phyloP scores from a whole-genome alignment of 2,888 invertebrate genomes.

The Tipula helvola region DNA sequence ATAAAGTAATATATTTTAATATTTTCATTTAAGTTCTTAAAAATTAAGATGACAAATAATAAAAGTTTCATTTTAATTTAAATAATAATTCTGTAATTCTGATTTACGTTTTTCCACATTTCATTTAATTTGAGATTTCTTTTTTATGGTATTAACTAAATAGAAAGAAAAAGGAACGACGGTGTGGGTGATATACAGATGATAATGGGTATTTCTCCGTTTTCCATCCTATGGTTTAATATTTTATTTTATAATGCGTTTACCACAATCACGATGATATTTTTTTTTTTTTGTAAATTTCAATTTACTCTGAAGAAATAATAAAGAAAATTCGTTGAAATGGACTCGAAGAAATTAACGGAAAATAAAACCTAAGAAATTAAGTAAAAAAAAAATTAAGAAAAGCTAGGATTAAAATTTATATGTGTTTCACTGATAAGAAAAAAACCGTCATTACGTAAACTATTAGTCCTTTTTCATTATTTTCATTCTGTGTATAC shows the following conservation, averaged over 20 bases:
- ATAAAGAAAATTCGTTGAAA: neutral
- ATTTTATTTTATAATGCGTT: neutral
- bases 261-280: slow-evolving; percentile 1
- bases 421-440: neutral
- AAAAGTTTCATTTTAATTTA: neutral
- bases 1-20: neutral
- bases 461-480: neutral
- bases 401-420: neutral
- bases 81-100: slow-evolving; percentile 4
- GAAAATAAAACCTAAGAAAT: neutral
- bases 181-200: neutral
- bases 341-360: neutral
- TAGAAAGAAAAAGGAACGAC: neutral
- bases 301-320: neutral
- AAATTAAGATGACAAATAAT: slow-evolving; percentile 4
- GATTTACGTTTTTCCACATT: neutral
- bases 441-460: neutral
- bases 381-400: neutral
- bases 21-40: slow-evolving; percentile 4
- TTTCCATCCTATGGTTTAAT: neutral
- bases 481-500: neutral
- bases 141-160: neutral
- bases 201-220: neutral
- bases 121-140: neutral
- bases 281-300: neutral